Evolutionary conservation across 2,797 vertebrate genomes (phyloP).

Genomic region (Fundulus diaphanus): DNA sequence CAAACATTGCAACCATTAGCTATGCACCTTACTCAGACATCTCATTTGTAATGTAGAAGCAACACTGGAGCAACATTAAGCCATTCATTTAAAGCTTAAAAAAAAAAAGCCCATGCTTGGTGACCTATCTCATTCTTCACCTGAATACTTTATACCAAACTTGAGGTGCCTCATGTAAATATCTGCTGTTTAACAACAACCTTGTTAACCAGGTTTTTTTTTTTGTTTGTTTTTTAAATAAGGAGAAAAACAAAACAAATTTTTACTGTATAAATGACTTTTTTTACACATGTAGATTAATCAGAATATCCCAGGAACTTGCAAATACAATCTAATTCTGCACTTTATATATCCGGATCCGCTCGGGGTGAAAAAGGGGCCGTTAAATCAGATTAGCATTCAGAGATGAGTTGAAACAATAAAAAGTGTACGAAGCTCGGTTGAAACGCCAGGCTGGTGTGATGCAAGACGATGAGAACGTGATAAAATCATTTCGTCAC

Average conservation of each 20-base stretch:
- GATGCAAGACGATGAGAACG: too few species aligned
- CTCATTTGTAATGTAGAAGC: conserved; percentile 53
- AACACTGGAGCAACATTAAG: conserved; percentile 59
- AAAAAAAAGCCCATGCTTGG: conserved; percentile 39
- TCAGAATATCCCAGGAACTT: conserved; percentile 84
- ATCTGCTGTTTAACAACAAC: conserved; percentile 76
- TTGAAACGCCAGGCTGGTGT: neutral
- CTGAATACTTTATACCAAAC: conserved; percentile 83
- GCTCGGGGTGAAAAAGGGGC: conserved; percentile 71
- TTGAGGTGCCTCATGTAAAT: conserved; percentile 84
- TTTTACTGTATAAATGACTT: conserved; percentile 80
- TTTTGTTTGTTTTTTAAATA: conserved; percentile 21
- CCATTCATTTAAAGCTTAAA: conserved; percentile 29
- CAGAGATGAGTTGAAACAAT: conserved; percentile 48
- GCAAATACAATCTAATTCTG: conserved; percentile 88
- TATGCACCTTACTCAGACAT: conserved; percentile 82
- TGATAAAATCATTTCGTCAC: neutral
- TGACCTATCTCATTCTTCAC: conserved; percentile 52
- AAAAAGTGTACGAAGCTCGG: conserved; percentile 45
- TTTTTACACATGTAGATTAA: conserved; percentile 79
- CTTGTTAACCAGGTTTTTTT: conserved; percentile 80
- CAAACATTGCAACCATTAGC: conserved; percentile 72
- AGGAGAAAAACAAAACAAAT: conserved; percentile 43
- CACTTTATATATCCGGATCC: conserved; percentile 81
- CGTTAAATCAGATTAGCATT: conserved; percentile 66